These are phyloP conservation scores for Peromyscus eremicus DNA, from an alignment of 2,797 vertebrate genomes.

Conservation along the genomic window DNA sequence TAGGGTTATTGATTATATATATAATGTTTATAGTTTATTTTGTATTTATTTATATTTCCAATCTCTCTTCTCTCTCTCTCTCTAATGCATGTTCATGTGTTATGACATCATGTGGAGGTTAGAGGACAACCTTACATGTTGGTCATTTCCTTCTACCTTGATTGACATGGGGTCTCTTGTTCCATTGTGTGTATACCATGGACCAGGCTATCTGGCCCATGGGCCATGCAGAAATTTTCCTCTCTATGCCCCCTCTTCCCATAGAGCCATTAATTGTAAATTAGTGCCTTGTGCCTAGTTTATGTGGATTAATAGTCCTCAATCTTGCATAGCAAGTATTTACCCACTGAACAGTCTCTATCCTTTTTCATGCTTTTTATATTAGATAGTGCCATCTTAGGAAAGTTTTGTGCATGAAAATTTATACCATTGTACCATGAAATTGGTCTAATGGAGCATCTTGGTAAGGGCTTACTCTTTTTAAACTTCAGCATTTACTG, in stretches of 20 bases:
- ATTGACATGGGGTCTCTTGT: background rate
- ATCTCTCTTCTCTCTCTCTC: background rate
- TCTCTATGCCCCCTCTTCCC: background rate
- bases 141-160: background rate
- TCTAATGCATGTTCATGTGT: background rate
- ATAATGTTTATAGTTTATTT: background rate
- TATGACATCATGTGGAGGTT: background rate
- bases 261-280: background rate
- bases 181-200: background rate
- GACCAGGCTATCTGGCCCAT: background rate
- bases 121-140: background rate
- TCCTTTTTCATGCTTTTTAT: background rate
- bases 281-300: background rate
- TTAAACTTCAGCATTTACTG: background rate
- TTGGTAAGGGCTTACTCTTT: background rate
- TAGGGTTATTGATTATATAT: slow-evolving; percentile 2
- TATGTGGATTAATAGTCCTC: background rate
- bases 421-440: background rate
- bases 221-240: background rate
- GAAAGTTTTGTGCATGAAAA: background rate
- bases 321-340: background rate
- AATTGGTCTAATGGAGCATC: background rate
- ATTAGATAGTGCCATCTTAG: background rate
- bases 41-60: background rate
- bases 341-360: background rate